Conservation (phyloP, 2,888 invertebrate genomes). For the Thysanoteuthis rhombus region DNA sequence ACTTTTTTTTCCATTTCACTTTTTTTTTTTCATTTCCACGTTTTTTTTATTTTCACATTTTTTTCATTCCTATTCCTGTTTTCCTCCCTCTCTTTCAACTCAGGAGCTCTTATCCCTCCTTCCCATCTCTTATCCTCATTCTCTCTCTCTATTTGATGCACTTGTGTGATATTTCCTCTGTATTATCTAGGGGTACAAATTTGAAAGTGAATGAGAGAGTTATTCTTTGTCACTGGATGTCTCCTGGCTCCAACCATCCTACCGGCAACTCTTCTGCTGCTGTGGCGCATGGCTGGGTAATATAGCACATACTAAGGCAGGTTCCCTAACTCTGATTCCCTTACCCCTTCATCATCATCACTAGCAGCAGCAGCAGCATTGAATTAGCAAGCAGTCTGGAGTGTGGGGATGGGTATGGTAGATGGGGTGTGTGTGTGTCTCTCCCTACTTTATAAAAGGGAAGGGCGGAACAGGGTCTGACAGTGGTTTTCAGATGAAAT, state of each 20-base stretch:
- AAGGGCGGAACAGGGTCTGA: slow-evolving; percentile 12
- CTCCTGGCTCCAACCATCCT: not conserved
- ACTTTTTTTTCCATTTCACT: not conserved
- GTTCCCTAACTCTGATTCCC: not conserved
- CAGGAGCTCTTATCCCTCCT: not conserved
- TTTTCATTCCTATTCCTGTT: not conserved
- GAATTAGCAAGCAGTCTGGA: slow-evolving; percentile 12
- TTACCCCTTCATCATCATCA: not conserved
- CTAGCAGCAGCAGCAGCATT: not conserved
- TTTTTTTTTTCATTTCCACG: not conserved
- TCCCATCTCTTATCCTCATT: not conserved
- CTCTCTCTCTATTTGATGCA: not conserved
- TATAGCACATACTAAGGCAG: not conserved
- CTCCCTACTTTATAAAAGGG: not conserved
- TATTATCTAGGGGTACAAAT: not conserved
- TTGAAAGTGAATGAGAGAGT: not conserved
- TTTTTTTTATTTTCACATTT: not conserved
- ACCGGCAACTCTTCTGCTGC: not conserved
- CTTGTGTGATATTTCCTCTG: not conserved
- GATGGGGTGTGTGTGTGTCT: not conserved
- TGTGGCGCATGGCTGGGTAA: not conserved
- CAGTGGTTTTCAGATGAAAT: not conserved
- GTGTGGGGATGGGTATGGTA: not conserved
- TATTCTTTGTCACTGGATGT: slow-evolving; percentile 12
- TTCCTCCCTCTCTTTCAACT: not conserved